Percentiles rank a stretch among this genome's conserved stretches.
Evolutionary conservation across 2,888 invertebrate species (phyloP).

Genomic region (Pristionchus japonicus): DNA sequence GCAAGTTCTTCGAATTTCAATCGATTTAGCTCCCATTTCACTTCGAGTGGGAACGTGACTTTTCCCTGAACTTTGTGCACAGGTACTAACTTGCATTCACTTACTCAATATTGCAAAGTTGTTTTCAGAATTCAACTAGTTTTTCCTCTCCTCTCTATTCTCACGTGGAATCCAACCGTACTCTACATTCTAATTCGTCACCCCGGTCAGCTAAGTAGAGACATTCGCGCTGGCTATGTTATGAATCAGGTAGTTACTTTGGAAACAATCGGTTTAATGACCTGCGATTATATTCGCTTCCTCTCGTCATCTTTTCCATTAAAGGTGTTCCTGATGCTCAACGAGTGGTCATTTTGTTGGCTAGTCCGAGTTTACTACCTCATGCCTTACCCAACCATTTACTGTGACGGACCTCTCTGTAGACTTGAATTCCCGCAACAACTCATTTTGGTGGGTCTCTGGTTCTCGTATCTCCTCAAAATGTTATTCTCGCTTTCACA

Average conservation of each 20-base stretch:
- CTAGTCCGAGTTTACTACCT: neutral
- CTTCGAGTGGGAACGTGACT: neutral
- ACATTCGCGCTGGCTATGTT: neutral
- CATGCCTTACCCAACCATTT: neutral
- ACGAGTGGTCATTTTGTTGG: neutral
- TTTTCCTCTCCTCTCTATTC: neutral
- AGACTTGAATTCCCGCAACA: neutral
- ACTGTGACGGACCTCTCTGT: constrained; percentile 26
- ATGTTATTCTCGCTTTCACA: no score
- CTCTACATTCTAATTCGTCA: neutral
- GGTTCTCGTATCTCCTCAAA: no score
- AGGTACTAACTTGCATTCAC: neutral
- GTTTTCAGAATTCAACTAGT: neutral
- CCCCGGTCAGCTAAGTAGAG: neutral
- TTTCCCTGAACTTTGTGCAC: neutral
- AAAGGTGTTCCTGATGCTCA: neutral
- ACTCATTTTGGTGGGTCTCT: neutral
- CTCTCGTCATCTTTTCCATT: no score
- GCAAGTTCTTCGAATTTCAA: no score
- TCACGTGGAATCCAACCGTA: neutral
- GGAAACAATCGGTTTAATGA: no score
- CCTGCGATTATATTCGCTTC: no score
- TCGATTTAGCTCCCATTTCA: neutral
- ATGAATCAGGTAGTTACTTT: neutral
- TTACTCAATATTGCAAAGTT: neutral